Percentiles rank a stretch among this genome's conserved stretches.
Conservation (phyloP, 1,140 invertebrate species). For the Meloidogyne floridensis region DNA sequence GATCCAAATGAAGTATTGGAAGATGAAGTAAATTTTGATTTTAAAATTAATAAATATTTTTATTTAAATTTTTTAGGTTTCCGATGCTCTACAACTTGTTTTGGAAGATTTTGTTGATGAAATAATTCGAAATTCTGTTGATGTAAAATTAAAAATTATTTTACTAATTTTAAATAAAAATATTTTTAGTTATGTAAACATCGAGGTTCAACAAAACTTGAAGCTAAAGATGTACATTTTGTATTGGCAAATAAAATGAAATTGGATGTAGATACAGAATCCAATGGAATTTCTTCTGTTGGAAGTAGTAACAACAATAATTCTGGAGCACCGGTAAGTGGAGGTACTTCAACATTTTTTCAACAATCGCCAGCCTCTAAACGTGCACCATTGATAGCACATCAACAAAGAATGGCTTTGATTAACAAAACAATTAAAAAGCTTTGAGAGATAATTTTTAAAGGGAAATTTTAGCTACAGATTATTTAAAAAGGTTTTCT, state of each 20-base stretch:
- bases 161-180: background rate
- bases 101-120: constrained; percentile 36
- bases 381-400: constrained; percentile 13
- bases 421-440: constrained; percentile 33
- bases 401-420: constrained; percentile 30
- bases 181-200: constrained; percentile 27
- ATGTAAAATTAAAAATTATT: constrained; percentile 3
- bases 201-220: constrained; percentile 18
- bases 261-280: constrained; percentile 6
- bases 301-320: background rate
- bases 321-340: background rate
- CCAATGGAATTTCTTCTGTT: background rate
- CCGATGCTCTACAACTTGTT: constrained; percentile 19
- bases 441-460: background rate
- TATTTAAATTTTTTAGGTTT: background rate
- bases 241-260: constrained; percentile 23
- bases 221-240: constrained; percentile 33
- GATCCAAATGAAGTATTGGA: constrained; percentile 32
- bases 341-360: background rate
- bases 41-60: constrained; percentile 5
- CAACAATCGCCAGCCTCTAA: constrained; percentile 12
- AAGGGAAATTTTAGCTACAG: no score
- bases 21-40: constrained; percentile 20
- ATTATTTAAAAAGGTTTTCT: no score
- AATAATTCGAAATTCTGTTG: constrained; percentile 19